phyloP scores from a whole-genome alignment of 2,113 vertebrate species.

The Nanorana parkeri region DNA sequence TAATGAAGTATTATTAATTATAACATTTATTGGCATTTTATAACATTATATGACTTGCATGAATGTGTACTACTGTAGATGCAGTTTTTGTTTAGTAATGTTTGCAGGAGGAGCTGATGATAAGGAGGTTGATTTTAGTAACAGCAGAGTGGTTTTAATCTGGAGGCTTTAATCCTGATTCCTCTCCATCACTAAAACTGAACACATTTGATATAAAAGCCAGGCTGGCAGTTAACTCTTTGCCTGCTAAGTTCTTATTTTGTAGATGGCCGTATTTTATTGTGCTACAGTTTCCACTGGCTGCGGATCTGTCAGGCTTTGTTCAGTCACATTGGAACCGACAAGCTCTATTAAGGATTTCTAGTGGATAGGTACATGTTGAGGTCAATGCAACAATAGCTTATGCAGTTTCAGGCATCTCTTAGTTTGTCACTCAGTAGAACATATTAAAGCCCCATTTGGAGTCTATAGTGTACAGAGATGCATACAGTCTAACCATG shows the following conservation, averaged over 20 bases:
- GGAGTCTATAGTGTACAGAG: neutral
- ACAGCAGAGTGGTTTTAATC: conserved; percentile 48
- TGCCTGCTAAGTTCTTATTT: neutral
- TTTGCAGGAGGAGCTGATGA: conserved; percentile 11
- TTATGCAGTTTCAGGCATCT: neutral
- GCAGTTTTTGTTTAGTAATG: neutral
- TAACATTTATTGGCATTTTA: too few relatives aligned
- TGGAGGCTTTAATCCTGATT: conserved; percentile 30
- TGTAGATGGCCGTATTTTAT: neutral
- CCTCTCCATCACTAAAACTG: conserved; percentile 38
- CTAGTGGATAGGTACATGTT: neutral
- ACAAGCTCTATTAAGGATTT: conserved; percentile 1
- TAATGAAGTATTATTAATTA: too few relatives aligned
- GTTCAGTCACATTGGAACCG: neutral
- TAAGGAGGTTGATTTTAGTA: neutral
- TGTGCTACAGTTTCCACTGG: neutral
- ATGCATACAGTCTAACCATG: neutral
- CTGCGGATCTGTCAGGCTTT: neutral
- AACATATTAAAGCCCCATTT: neutral
- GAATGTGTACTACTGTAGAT: neutral
- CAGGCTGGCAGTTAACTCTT: conserved; percentile 39
- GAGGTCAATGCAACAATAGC: neutral
- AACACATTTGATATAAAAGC: conserved; percentile 40
- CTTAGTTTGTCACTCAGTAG: neutral
- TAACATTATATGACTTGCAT: neutral